Evolutionary conservation across 2,888 invertebrate species (phyloP), one percentile per base, ranked within the genome.

Genomic region (Leptarthrus brevirostris): DNA sequence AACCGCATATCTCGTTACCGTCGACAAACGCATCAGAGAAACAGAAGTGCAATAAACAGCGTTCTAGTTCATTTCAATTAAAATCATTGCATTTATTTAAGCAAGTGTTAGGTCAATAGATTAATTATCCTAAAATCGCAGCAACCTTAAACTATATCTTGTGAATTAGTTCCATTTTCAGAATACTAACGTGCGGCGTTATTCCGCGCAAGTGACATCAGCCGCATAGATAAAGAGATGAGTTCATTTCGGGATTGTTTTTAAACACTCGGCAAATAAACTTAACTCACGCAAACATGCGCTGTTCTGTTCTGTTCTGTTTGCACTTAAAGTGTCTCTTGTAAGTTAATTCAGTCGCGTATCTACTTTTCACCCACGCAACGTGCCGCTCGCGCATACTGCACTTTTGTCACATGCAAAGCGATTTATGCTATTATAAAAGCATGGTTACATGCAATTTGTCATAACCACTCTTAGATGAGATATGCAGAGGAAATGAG

Each of bases 121-220:
- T 71, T 71, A 71, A 71, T 71, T 71, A 54, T 71, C 54, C 69
- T 71, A 71, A 71, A 71, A 71, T 71, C 71, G 71, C 69, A 52
- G 69, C 69, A 69, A 52, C 69, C 69, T 69, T 69, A 69, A 69
- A 69, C 69, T 69, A 69, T 52, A 69, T 52, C 26, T 69, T 49
- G 18, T 18, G 49, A 49, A 49, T 52, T 20, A 52, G 26, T 18
- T 66, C n/a, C 47, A 47, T 47, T 5, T 52, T 16, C 47, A 49
- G 49, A 44, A 66, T 66, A 47, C 49, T 66, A 26, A 40, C n/a
- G 34, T 34, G 69, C 69, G 34, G 18, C 52, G 52, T 69, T 52
- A 69, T 69, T 52, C 52, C 52, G 52, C 30, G n/a, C n/a, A n/a
- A 69, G 52, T 69, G 69, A 69, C 69, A 69, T 69, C 69, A 69